Evolutionary conservation across 2,888 invertebrate genomes (phyloP), one percentile per base, ranked within the genome.

Genomic region (Andrena trimmerana): DNA sequence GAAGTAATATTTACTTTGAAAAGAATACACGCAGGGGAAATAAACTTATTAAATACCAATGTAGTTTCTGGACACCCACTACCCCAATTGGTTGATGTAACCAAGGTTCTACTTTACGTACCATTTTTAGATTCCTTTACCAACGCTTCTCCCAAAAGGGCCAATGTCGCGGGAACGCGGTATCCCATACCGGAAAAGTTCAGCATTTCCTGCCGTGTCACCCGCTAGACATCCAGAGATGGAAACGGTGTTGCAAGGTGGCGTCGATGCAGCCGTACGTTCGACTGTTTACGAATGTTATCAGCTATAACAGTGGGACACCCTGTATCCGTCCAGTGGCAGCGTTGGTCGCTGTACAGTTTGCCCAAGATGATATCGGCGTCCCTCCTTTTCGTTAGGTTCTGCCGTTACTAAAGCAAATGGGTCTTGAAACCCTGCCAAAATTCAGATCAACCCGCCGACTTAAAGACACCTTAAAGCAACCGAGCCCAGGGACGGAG

Each of bases 401-500:
- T 89, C 87, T 87, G 83, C 80, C 89, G 86, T 85, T 88, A 89
- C 90, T 90, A 91, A 91, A 92, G 91, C 91, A 91, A 93, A 92
- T 90, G 93, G 91, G 86, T 86, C 90, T 91, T 92, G 93, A 93
- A 92, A 92, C 91, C 88, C 87, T 91, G 93, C 93, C 93, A 93
- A 91, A 92, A 92, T 92, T 91, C 87, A 87, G 88, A 93, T 92
- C 92, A 90, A 89, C 88, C 88, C 88, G 88, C 69, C 81, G 89
- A 92, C 91, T 91, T 92, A 91, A 92, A 91, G 91, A 90, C 89
- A 92, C 90, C 92, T 91, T 90, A 90, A 90, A 92, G 91, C 91
- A 89, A 86, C 75, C 84, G 72, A 78, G 69, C 52, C 31, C 71
- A 31, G 52, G 66, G 42, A 57, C 48, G 24, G 68, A 42, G 71